Evolutionary conservation across 2,888 invertebrate genomes (phyloP), one percentile per base, ranked within the genome.

Genomic region (Slavum lentiscoides): DNA sequence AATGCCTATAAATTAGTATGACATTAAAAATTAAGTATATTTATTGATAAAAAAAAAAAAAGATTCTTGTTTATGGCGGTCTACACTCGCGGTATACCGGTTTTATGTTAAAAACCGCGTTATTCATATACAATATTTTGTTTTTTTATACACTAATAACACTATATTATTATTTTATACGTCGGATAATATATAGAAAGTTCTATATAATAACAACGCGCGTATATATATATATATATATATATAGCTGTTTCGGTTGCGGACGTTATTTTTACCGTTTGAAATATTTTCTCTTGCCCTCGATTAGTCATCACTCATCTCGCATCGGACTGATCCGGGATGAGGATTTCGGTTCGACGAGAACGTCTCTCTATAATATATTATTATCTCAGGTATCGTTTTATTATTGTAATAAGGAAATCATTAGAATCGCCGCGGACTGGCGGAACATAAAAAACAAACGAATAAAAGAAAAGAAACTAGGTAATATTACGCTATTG

Each of bases 281-380:
- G 13, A 55, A 80, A 80, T 80, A 62, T 68, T 80, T 80, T 80
- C 77, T 70, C 77, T 70, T 80, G 77, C 37, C 77, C 77, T 80
- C 62, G 21, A 80, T 72, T 70, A 80, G 70, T 80, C 77, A 80
- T 62, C 70, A 43, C n/a, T 49, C 13, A 49, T 49, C 49, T 49
- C 49, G 49, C 13, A 15, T 49, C 13, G 11, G 39, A 64, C 6
- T 43, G 62, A 80, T 70, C 64, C 43, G 64, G 64, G 64, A 53
- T 30, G 30, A 30, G 30, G 49, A 61, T 64, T 23, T 43, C 4
- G 23, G 75, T 76, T 68, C 49, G 59, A 4, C 49, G 59, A 59
- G 58, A 23, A 67, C 6, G 9, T 43, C 43, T 43, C 43, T 43
- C 43, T 43, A 43, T 43, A 43, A 43, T 43, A 43, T 43, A 6